Percentiles rank a stretch among this genome's conserved stretches.
These are phyloP conservation scores for Orussus abietinus DNA, from an alignment of 1,140 invertebrate species.

Conservation along the genomic window DNA sequence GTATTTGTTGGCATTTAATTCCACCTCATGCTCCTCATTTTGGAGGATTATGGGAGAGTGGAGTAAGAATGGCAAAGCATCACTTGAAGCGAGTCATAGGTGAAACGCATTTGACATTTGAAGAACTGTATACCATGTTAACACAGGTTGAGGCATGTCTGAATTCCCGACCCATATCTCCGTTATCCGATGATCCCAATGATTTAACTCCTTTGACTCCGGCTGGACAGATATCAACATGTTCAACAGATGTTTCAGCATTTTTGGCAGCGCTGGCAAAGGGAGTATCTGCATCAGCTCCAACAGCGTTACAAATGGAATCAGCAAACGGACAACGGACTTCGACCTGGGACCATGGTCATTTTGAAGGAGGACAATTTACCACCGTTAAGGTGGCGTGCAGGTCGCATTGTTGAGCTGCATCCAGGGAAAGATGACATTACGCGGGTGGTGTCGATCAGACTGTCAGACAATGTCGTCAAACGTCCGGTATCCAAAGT, in stretches of 20 bases:
- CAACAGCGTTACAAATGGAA: slow-evolving; percentile 26
- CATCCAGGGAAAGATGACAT: slow-evolving; percentile 26
- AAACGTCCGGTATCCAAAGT: slow-evolving; percentile 3
- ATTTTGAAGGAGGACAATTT: slow-evolving; percentile 20
- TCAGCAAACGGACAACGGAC: neutral
- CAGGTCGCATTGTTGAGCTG: slow-evolving; percentile 22
- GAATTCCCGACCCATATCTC: slow-evolving; percentile 19
- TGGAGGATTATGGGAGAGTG: neutral
- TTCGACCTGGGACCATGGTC: slow-evolving; percentile 16
- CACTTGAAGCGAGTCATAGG: neutral
- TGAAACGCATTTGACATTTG: neutral
- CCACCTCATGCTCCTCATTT: slow-evolving; percentile 10
- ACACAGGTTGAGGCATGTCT: slow-evolving; percentile 17
- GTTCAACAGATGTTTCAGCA: slow-evolving; percentile 23
- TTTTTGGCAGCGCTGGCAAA: slow-evolving; percentile 32
- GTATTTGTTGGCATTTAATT: slow-evolving; percentile 15
- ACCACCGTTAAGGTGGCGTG: slow-evolving; percentile 27
- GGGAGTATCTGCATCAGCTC: slow-evolving; percentile 33
- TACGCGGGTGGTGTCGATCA: slow-evolving; percentile 17
- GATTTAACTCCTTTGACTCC: slow-evolving; percentile 1
- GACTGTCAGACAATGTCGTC: neutral
- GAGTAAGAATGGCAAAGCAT: slow-evolving; percentile 19
- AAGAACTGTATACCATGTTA: slow-evolving; percentile 9
- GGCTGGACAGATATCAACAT: slow-evolving; percentile 21
- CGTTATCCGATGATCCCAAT: neutral